Percentiles rank a stretch among this genome's conserved stretches.
Conservation (phyloP, 2,113 vertebrate genomes). For the Nansenia antarctica region DNA sequence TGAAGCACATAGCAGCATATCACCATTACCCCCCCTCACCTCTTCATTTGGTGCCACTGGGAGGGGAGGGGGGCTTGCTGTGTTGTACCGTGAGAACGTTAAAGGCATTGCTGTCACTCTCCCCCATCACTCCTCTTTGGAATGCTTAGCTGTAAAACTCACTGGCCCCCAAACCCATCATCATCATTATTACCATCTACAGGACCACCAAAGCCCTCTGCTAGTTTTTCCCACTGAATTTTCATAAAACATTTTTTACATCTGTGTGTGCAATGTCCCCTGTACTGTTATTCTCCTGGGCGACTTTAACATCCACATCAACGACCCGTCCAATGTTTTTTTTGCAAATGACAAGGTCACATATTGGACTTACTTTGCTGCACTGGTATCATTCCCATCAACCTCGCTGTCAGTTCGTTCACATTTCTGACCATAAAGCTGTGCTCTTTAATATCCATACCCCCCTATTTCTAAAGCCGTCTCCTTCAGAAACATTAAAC, state of each 20-base stretch:
- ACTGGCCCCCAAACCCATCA: background rate
- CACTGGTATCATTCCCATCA: background rate
- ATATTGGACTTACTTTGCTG: background rate
- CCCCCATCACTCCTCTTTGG: conserved; percentile 10
- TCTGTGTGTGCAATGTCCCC: no score
- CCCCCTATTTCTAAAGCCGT: background rate
- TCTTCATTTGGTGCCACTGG: conserved; percentile 30
- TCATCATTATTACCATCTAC: no score
- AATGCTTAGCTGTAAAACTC: conserved; percentile 17
- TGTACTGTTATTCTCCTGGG: conserved; percentile 1
- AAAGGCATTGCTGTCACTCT: conserved; percentile 14
- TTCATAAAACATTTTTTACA: no score
- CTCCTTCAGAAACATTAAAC: background rate
- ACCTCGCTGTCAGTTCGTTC: background rate
- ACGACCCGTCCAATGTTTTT: conserved; percentile 10
- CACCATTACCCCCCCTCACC: conserved; percentile 20
- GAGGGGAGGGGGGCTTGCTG: background rate
- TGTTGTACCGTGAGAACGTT: background rate
- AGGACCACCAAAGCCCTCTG: no score
- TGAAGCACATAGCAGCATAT: conserved; percentile 47
- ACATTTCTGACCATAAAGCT: background rate
- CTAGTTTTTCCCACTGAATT: no score
- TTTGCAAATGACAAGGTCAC: background rate
- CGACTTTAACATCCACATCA: conserved; percentile 4
- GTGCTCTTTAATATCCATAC: background rate